phyloP scores from a whole-genome alignment of 2,888 invertebrate genomes.

The Melinopterus prodromus region DNA sequence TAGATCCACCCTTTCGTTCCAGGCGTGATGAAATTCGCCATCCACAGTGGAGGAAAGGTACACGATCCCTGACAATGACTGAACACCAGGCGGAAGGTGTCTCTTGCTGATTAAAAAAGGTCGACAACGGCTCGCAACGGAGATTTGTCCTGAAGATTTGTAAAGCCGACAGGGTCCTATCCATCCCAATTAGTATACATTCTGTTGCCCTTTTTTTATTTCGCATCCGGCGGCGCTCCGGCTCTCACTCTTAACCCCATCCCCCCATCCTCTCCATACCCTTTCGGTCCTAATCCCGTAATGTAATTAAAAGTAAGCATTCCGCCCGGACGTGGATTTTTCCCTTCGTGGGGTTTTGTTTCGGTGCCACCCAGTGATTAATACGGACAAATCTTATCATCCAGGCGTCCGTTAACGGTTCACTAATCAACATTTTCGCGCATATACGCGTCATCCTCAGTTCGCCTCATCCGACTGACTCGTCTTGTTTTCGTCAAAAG shows the following conservation, averaged over 20 bases:
- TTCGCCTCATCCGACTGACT: background rate
- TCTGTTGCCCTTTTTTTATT: conserved; percentile 23
- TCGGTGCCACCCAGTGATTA: conserved; percentile 16
- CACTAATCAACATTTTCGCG: background rate
- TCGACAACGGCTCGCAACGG: conserved; percentile 12
- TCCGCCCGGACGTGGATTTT: conserved; percentile 7
- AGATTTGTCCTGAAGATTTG: conserved; percentile 32
- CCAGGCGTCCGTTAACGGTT: background rate
- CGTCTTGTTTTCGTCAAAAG: background rate
- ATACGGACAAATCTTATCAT: conserved; percentile 22
- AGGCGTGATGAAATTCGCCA: background rate
- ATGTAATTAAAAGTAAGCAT: conserved; percentile 31
- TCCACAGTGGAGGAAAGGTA: background rate
- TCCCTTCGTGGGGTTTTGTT: conserved; percentile 19
- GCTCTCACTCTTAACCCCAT: conserved; percentile 20
- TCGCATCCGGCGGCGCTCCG: conserved; percentile 8
- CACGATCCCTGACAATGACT: conserved; percentile 26
- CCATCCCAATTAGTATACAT: conserved; percentile 36
- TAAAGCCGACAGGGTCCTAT: conserved; percentile 32
- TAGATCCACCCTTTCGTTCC: background rate
- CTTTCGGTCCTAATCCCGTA: conserved; percentile 20
- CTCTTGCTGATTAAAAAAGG: conserved; percentile 30
- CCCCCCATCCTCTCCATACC: background rate
- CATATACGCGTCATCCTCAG: background rate
- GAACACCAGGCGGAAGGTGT: conserved; percentile 14